Base-by-base conservation (phyloP, 2,113 vertebrate genomes). In the Rhea americana region DNA sequence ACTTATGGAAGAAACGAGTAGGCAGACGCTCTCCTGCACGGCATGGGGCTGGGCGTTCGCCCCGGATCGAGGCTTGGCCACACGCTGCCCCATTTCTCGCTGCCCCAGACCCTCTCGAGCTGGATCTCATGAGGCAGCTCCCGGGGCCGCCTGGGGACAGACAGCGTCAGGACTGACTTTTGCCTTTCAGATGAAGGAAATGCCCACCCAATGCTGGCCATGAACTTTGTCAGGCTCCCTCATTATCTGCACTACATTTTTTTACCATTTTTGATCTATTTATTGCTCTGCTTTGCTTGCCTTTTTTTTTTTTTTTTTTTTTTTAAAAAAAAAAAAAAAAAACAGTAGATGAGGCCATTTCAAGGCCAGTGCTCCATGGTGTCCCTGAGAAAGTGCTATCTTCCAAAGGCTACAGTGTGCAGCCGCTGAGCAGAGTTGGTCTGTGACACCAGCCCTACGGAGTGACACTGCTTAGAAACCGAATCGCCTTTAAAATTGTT, bases 381-480 rank as follows among this genome's bases (percentile, higher is more conserved):
- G 85, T 67, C 81, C 74, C 75, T 84, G 91, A 77, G 87, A 87
- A 63, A 81, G n/a, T 22, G 79, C 73, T 78, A 53, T 85, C 39
- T 18, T 37, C 18, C 37, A 35, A 75, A 81, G 71, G 59, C 85
- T 74, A 62, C 72, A 56, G 35, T 16, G 89, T 80, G 80, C 83
- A 89, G 94, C 90, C 65, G 55, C 56, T 83, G 55, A 13, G 0
- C 63, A 58, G 47, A 59, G 50, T 56, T 39, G 2, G 1, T 37
- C 43, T 24, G 50, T 79, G 67, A 39, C 72, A 82, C 45, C 65
- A 86, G 32, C 68, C n/a, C 85, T 32, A 20, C 0, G 1, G 89
- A 66, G 58, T 90, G 89, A 13, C 25, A 70, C 91, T 50, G 5
- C 80, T 87, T 94, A 96, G 96, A 93, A 79, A 93, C 39, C 89